Evolutionary conservation across 2,888 invertebrate species (phyloP).

Genomic region (Cephonodes hylas): DNA sequence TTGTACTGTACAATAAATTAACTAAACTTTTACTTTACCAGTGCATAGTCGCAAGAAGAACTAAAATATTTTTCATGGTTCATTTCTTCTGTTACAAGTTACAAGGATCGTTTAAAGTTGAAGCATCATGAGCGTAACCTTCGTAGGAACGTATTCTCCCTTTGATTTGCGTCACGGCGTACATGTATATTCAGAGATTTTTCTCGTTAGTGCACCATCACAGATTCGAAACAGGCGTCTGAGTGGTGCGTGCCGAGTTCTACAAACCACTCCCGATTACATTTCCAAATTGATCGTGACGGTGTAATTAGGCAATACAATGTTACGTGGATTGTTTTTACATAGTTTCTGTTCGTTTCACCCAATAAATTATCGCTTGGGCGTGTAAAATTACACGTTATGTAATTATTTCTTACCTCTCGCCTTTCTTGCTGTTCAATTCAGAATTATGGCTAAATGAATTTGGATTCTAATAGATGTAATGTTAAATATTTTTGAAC

Average conservation of each 20-base stretch:
- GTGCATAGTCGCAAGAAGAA: no score
- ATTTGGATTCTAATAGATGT: neutral
- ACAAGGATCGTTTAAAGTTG: neutral
- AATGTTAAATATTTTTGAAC: neutral
- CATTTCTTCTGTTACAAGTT: no score
- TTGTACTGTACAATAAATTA: no score
- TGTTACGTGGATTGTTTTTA: neutral
- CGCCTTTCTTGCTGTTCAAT: no score
- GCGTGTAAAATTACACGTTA: neutral
- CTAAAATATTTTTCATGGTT: neutral
- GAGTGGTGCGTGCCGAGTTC: neutral
- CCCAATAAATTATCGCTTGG: neutral
- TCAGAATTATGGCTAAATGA: no score
- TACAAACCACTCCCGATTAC: neutral
- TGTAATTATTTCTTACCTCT: neutral
- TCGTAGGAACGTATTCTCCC: neutral
- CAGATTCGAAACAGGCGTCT: neutral
- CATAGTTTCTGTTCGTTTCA: neutral
- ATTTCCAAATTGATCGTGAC: neutral
- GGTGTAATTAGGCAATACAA: neutral
- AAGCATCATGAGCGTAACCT: neutral
- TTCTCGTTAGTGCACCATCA: neutral
- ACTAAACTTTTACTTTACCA: no score
- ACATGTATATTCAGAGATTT: neutral
- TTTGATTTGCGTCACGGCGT: neutral